These are phyloP conservation scores for Calephelis nemesis DNA, from an alignment of 1,140 invertebrate genomes.

Conservation along the genomic window DNA sequence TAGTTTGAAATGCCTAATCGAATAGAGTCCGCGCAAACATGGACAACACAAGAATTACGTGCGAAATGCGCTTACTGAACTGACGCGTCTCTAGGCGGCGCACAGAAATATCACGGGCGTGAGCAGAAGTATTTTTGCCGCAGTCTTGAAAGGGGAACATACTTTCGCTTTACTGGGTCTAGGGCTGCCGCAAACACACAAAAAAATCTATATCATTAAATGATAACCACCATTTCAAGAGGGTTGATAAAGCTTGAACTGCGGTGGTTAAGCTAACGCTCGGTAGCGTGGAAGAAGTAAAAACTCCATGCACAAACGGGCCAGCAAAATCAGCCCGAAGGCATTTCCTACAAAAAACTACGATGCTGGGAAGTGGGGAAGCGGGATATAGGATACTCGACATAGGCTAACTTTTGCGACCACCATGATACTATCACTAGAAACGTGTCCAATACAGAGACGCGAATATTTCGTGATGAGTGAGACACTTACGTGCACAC, in stretches of 20 bases:
- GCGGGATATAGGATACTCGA: constrained; percentile 41
- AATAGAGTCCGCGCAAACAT: constrained; percentile 42
- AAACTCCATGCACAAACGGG: constrained; percentile 69
- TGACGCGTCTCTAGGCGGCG: constrained; percentile 78
- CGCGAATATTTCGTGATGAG: constrained; percentile 5
- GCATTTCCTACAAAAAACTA: constrained; percentile 52
- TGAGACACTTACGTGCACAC: constrained; percentile 48
- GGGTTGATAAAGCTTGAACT: constrained; percentile 71
- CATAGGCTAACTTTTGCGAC: constrained; percentile 66
- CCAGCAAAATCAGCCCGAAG: constrained; percentile 49
- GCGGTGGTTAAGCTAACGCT: constrained; percentile 47
- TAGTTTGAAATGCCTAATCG: constrained; percentile 41
- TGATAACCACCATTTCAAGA: constrained; percentile 73
- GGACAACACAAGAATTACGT: constrained; percentile 61
- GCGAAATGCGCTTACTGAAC: constrained; percentile 63
- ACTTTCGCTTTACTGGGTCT: constrained; percentile 81
- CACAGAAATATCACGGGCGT: constrained; percentile 85
- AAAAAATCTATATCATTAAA: constrained; percentile 53
- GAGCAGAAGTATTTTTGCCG: constrained; percentile 83
- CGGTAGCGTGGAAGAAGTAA: constrained; percentile 40
- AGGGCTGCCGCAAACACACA: constrained; percentile 77
- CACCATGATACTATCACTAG: constrained; percentile 43
- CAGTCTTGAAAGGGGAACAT: constrained; percentile 84
- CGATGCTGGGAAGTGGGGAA: constrained; percentile 34
- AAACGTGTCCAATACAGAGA: constrained; percentile 22